A percentile compares a stretch with the other conserved stretches of the same genome.
phyloP scores from a whole-genome alignment of 2,113 vertebrate genomes.

The Actinemys pallida region DNA sequence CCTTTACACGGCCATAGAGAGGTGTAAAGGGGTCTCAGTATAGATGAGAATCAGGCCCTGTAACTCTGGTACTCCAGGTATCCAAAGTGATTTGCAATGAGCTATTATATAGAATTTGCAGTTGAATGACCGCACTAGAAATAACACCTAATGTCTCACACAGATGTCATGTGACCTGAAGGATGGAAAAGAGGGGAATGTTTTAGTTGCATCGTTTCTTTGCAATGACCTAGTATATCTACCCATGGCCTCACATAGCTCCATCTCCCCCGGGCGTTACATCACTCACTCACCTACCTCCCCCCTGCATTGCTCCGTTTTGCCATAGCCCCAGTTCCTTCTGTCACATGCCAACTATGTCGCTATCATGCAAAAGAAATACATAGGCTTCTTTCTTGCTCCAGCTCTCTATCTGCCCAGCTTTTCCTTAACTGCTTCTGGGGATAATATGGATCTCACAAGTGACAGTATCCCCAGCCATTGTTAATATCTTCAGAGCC shows the following conservation, averaged over 20 bases:
- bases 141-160: background rate
- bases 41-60: background rate
- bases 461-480: background rate
- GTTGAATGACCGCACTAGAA: background rate
- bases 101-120: background rate
- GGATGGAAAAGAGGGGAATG: background rate
- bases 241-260: background rate
- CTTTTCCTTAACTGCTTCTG: background rate
- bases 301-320: background rate
- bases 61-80: background rate
- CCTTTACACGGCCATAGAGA: background rate
- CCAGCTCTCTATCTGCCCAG: fast-evolving
- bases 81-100: background rate
- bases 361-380: background rate
- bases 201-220: background rate
- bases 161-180: background rate
- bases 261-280: background rate
- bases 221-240: background rate
- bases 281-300: fast-evolving
- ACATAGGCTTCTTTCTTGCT: background rate
- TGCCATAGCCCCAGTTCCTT: background rate
- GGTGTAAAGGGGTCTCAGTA: background rate
- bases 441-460: background rate
- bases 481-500: background rate
- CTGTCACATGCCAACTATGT: background rate